phyloP scores from a whole-genome alignment of 2,113 vertebrate genomes.

The Brachypteracias leptosomus region DNA sequence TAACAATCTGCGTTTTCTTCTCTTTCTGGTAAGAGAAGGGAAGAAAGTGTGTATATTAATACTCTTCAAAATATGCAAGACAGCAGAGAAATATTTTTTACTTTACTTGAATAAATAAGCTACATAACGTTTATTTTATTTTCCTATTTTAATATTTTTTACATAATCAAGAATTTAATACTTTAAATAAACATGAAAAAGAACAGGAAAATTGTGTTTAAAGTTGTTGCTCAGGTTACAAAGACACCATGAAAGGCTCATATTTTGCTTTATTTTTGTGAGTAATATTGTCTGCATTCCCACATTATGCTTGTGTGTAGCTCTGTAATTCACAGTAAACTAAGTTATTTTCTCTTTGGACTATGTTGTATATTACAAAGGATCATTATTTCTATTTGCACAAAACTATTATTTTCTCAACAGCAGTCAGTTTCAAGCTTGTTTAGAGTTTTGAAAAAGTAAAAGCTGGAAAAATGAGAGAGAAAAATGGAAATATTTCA shows the following conservation, averaged over 20 bases:
- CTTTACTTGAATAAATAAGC: constrained; percentile 9
- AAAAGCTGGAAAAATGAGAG: neutral
- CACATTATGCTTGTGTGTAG: neutral
- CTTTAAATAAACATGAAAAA: neutral
- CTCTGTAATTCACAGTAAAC: neutral
- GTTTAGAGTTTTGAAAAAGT: neutral
- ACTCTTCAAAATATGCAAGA: neutral
- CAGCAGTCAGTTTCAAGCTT: neutral
- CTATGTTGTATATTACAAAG: neutral
- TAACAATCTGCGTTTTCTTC: neutral
- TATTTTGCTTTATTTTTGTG: neutral
- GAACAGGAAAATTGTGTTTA: constrained; percentile 4
- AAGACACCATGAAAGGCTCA: neutral
- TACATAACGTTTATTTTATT: constrained; percentile 13
- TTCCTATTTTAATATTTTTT: neutral
- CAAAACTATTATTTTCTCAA: neutral
- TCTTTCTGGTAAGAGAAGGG: constrained; percentile 5
- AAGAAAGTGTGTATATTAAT: neutral
- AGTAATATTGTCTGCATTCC: neutral
- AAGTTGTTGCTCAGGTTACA: neutral
- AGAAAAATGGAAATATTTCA: constrained; percentile 6
- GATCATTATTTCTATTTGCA: neutral
- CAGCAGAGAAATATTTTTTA: neutral
- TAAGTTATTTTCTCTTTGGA: neutral
- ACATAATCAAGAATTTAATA: neutral